A percentile compares a stretch with the other conserved stretches of the same genome.
Conservation (phyloP, 1,140 invertebrate species). For the Sarcophaga bullata region DNA sequence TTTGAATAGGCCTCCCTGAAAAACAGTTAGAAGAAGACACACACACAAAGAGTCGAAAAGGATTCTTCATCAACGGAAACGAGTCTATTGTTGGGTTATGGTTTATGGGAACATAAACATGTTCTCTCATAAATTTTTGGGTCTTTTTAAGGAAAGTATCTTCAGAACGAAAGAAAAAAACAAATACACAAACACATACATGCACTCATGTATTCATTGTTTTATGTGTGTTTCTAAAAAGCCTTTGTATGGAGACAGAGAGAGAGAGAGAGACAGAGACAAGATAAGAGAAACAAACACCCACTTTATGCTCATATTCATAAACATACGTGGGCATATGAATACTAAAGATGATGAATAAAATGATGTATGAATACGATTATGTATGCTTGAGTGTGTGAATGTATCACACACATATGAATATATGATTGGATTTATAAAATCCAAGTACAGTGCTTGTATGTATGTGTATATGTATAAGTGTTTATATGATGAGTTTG, state of each 20-base stretch:
- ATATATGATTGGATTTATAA: too few species aligned
- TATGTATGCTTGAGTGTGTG: background rate
- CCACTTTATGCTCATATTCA: background rate
- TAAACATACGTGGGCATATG: too few species aligned
- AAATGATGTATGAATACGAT: background rate
- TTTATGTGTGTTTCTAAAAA: too few species aligned
- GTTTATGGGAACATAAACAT: background rate
- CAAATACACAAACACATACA: background rate
- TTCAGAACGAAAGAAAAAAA: background rate
- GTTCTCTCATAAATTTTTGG: background rate
- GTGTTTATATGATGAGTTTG: background rate
- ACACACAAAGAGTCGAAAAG: background rate
- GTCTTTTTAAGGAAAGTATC: background rate
- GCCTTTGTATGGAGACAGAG: too few species aligned
- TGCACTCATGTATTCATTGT: too few species aligned
- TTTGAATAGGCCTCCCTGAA: too few species aligned
- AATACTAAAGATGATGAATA: background rate
- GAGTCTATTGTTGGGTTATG: background rate
- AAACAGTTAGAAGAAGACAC: constrained; percentile 30
- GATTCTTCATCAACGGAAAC: background rate
- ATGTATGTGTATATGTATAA: too few species aligned
- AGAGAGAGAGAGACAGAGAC: background rate
- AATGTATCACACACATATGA: background rate
- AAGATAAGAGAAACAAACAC: too few species aligned
- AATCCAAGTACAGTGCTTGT: background rate